These are phyloP conservation scores for Pocota personata DNA, from an alignment of 2,888 invertebrate species.

Conservation along the genomic window DNA sequence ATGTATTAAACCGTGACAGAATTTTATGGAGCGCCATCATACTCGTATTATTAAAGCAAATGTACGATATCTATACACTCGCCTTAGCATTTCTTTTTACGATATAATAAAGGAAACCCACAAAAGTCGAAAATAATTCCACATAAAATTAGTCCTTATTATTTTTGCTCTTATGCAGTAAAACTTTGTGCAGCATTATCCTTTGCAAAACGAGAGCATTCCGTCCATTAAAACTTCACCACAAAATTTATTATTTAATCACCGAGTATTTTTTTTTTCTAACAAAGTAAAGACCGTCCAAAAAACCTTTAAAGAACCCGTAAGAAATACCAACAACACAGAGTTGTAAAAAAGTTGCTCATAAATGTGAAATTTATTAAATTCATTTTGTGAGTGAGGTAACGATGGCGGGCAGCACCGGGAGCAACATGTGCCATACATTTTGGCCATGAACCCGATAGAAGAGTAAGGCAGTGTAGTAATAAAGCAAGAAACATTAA, in stretches of 20 bases:
- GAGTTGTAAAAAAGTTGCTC: constrained; percentile 36
- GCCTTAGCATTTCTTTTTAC: constrained; percentile 7
- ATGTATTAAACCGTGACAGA: neutral
- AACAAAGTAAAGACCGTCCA: neutral
- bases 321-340: neutral
- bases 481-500: constrained; percentile 23
- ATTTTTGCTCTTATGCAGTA: neutral
- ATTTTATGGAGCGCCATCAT: constrained; percentile 24
- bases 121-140: constrained; percentile 15
- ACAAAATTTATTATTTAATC: constrained; percentile 55
- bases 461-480: neutral
- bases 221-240: constrained; percentile 22
- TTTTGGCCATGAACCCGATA: neutral
- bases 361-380: constrained; percentile 50
- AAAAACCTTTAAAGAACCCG: neutral
- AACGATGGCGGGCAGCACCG: neutral
- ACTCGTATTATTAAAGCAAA: constrained; percentile 9
- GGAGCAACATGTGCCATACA: constrained; percentile 41
- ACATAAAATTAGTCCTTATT: constrained; percentile 24
- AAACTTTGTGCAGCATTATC: constrained; percentile 25
- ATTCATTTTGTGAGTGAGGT: constrained; percentile 33
- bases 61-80: neutral
- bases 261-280: neutral
- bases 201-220: constrained; percentile 3
- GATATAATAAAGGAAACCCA: constrained; percentile 9